phyloP scores from a whole-genome alignment of 2,113 vertebrate species.

The Serilophus lunatus region DNA sequence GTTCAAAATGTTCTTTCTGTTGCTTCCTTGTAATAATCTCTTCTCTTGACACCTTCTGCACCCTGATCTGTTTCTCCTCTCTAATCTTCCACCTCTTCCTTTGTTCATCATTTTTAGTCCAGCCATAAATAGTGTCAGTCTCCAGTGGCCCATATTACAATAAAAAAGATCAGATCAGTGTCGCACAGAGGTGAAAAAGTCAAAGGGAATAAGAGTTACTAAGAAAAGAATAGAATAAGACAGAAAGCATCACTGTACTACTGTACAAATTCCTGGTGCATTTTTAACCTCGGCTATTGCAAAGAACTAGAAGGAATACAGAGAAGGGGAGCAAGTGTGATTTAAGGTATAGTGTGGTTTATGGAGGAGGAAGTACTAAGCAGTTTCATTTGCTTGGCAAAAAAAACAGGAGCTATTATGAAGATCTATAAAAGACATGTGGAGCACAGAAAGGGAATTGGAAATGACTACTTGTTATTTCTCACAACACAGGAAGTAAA shows the following conservation, averaged over 20 bases:
- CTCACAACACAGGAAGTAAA: background rate
- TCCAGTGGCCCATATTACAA: background rate
- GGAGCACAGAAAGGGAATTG: background rate
- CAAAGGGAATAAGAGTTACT: background rate
- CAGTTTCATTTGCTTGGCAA: background rate
- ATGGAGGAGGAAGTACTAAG: background rate
- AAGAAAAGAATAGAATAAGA: background rate
- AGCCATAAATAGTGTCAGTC: background rate
- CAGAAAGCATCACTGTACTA: background rate
- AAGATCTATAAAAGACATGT: background rate
- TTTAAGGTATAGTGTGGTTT: background rate
- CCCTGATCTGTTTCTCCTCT: background rate
- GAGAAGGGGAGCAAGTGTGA: background rate
- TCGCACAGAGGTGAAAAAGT: background rate
- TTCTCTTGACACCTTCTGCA: background rate
- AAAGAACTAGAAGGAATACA: background rate
- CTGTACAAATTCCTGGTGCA: background rate
- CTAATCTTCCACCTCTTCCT: background rate
- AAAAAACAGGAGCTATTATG: background rate
- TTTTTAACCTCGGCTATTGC: background rate
- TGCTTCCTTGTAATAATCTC: background rate
- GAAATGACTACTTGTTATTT: slow-evolving; percentile 20
- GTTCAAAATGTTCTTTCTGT: background rate
- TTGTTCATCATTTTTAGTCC: background rate
- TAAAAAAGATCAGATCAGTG: background rate